A percentile compares a stretch with the other conserved stretches of the same genome.
Conservation (phyloP, 2,113 vertebrate genomes). For the Proterorhinus semilunaris region DNA sequence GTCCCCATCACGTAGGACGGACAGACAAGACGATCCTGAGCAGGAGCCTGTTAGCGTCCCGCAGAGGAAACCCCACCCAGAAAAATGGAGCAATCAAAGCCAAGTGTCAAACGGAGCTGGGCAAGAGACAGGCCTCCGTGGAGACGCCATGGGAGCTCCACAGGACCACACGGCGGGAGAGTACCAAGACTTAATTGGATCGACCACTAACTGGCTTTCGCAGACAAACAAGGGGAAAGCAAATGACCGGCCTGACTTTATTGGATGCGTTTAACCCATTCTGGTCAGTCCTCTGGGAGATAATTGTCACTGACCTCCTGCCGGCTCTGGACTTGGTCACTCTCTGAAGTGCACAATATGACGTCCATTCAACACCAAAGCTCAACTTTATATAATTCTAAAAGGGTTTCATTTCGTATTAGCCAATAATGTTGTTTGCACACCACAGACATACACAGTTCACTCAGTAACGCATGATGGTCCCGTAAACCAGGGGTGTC, state of each 20-base stretch:
- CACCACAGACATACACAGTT: no score
- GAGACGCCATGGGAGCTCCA: constrained; percentile 35
- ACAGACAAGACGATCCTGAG: constrained; percentile 27
- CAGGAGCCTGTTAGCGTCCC: constrained; percentile 60
- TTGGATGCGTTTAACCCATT: constrained; percentile 63
- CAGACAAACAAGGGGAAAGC: constrained; percentile 31
- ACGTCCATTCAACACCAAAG: constrained; percentile 3
- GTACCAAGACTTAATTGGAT: constrained; percentile 60
- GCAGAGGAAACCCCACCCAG: constrained; percentile 47
- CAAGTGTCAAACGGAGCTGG: constrained; percentile 51
- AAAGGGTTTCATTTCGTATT: no score
- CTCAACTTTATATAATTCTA: no score
- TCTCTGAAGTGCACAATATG: constrained; percentile 48
- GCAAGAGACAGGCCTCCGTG: constrained; percentile 40
- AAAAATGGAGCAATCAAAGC: constrained; percentile 67
- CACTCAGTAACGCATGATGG: no score
- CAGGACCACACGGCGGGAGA: constrained; percentile 7
- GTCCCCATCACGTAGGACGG: constrained; percentile 45
- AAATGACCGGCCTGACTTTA: constrained; percentile 52
- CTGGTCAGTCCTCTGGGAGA: constrained; percentile 49
- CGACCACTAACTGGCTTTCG: constrained; percentile 52
- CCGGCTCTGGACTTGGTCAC: constrained; percentile 41
- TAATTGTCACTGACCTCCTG: constrained; percentile 57
- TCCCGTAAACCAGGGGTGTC: no score
- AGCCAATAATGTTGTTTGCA: no score